These are phyloP conservation scores for Orchesellides sinensis DNA, from an alignment of 2,888 invertebrate genomes.

Conservation along the genomic window DNA sequence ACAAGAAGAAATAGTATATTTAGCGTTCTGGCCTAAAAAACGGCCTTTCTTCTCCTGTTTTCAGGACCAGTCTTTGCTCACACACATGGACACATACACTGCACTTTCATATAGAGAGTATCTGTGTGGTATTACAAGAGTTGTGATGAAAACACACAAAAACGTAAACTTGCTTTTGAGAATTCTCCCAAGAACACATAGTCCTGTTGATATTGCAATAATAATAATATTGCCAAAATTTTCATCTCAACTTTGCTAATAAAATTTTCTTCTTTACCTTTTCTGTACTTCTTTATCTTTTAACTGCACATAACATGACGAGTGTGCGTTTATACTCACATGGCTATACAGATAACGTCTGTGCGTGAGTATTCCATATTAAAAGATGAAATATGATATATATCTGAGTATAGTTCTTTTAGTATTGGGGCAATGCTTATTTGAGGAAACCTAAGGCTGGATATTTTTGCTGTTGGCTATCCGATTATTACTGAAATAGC, in stretches of 20 bases:
- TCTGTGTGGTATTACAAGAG: background rate
- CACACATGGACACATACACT: constrained; percentile 15
- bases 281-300: constrained; percentile 22
- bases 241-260: background rate
- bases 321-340: constrained; percentile 5
- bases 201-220: constrained; percentile 39
- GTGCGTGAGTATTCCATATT: constrained; percentile 57
- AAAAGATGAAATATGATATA: constrained; percentile 14
- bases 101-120: constrained; percentile 4
- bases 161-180: constrained; percentile 34
- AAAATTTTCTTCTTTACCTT: constrained; percentile 11
- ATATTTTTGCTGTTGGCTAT: constrained; percentile 23
- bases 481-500: constrained; percentile 27
- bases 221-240: constrained; percentile 25
- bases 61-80: constrained; percentile 34
- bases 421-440: background rate
- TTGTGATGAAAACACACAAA: constrained; percentile 8
- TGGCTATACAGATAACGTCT: background rate
- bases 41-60: constrained; percentile 37
- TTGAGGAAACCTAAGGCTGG: constrained; percentile 49
- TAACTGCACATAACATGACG: constrained; percentile 9
- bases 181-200: background rate
- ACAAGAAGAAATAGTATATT: constrained; percentile 18
- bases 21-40: constrained; percentile 14
- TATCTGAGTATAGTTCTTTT: constrained; percentile 4